Evolutionary conservation across 2,113 vertebrate genomes (phyloP).

Genomic region (Telmatochromis brichardi): DNA sequence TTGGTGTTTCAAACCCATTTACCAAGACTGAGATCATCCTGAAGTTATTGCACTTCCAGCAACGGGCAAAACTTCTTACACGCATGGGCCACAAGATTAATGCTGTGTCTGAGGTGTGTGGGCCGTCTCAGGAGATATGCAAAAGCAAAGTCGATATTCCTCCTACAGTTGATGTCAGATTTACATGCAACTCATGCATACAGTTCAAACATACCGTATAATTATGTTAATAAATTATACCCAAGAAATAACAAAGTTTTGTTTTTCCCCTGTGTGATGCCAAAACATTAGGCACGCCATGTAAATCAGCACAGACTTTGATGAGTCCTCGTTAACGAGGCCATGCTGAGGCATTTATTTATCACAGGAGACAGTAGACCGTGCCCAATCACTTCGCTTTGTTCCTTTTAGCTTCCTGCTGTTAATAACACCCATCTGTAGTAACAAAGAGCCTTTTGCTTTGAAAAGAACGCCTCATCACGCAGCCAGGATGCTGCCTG

Average conservation of each 20-base stretch:
- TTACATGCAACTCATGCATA: constrained; percentile 13
- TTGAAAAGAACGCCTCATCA: neutral
- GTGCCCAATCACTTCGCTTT: constrained; percentile 4
- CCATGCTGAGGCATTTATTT: neutral
- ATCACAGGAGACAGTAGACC: neutral
- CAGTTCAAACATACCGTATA: neutral
- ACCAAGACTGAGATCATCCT: constrained; percentile 36
- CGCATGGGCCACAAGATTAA: constrained; percentile 43
- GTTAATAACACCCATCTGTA: neutral
- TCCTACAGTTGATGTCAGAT: constrained; percentile 30
- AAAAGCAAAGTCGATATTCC: constrained; percentile 24
- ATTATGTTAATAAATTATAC: neutral
- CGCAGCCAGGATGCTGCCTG: neutral
- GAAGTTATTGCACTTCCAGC: neutral
- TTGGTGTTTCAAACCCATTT: constrained; percentile 17
- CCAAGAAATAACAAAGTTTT: neutral
- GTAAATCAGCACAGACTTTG: neutral
- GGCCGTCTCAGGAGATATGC: constrained; percentile 21
- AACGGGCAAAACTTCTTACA: constrained; percentile 27
- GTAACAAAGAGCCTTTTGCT: neutral
- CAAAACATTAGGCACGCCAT: neutral
- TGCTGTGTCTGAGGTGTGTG: constrained; percentile 21
- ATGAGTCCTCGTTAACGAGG: neutral
- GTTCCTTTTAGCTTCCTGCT: neutral
- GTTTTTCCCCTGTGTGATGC: neutral